Evolutionary conservation across 2,113 vertebrate genomes (phyloP), one percentile per base, ranked within the genome.

Genomic region (Cisticola juncidis): DNA sequence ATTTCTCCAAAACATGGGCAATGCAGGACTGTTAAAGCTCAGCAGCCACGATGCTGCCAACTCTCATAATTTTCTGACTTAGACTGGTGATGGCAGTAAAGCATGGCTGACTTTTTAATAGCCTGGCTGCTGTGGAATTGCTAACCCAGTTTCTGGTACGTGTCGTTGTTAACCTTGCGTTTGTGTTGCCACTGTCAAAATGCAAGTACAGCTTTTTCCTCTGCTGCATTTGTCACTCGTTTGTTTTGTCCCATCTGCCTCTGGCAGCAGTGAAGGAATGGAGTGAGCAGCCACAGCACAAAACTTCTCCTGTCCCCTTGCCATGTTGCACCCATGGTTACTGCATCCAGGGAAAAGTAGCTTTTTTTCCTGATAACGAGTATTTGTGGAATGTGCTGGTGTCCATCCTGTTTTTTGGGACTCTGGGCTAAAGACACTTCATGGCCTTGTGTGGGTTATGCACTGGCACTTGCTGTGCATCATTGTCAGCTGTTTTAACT

Each of bases 211-310:
- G 50, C 45, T 61, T 93, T 90, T 94, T 69, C 23, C 31, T 89
- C 40, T 1, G 1, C 69, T 6, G 1, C 44, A 38, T 81, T 74
- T 60, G 66, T 54, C 17, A 0, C 56, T 56, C 0, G 0, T 31
- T 76, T 4, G 0, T 54, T 56, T 25, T 79, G 65, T 85, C 31
- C 23, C 7, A 5, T 24, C 73, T 76, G 40, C 77, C 88, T 35
- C 54, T 1, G 1, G 26, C 54, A 76, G 29, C 18, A 47, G 23
- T 36, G 56, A 62, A 65, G 40, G 51, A 81, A 71, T 40, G 2
- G 12, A 56, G 40, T 47, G 26, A 94, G 57, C 50, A 47, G 25
- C 62, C 31, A 23, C 18, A 47, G 54, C 69, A 36, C 24, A 56
- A 50, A 86, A 38, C 11, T 50, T 65, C 48, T 88, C 26, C 33